phyloP scores from a whole-genome alignment of 35 echinoderm and acorn worm species.

The Stichopus chloronotus region DNA sequence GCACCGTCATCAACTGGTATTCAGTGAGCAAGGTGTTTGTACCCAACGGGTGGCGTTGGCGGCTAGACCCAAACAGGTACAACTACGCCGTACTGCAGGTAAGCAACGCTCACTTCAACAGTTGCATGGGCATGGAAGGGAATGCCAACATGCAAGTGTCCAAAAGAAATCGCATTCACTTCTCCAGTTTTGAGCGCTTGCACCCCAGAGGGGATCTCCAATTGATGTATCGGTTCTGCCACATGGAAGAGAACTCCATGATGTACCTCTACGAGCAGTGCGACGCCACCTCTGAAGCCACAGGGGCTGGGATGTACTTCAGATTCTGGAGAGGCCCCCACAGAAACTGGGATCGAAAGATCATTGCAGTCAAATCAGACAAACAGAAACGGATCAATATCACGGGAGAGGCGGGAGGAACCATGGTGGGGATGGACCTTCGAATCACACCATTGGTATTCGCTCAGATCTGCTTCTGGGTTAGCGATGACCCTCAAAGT shows the following conservation, averaged over 20 bases:
- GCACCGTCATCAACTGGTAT: conserved; percentile 30
- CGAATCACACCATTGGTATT: conserved; percentile 51
- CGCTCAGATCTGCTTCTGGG: conserved; percentile 63
- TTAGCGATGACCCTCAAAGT: conserved; percentile 12
- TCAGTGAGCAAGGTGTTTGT: conserved; percentile 49
- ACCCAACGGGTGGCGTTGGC: conserved; percentile 61
- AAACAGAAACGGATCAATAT: neutral
- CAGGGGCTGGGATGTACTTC: conserved; percentile 49
- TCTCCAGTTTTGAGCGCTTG: conserved; percentile 58
- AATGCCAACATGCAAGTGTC: conserved; percentile 9
- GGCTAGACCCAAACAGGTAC: conserved; percentile 32
- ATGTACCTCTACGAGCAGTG: conserved; percentile 55
- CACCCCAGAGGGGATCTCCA: neutral
- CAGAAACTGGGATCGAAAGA: conserved; percentile 19
- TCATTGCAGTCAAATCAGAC: conserved; percentile 42
- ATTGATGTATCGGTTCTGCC: conserved; percentile 57
- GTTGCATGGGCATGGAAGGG: conserved; percentile 65
- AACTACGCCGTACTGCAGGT: conserved; percentile 68
- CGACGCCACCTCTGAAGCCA: conserved; percentile 26
- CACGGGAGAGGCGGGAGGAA: neutral
- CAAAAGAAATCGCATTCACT: conserved; percentile 59
- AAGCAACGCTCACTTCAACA: conserved; percentile 24
- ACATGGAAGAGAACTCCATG: conserved; percentile 31
- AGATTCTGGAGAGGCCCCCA: conserved; percentile 18
- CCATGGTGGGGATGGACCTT: neutral